These are phyloP conservation scores for Dromiciops gliroides DNA, from an alignment of 2,113 vertebrate species.

Conservation along the genomic window DNA sequence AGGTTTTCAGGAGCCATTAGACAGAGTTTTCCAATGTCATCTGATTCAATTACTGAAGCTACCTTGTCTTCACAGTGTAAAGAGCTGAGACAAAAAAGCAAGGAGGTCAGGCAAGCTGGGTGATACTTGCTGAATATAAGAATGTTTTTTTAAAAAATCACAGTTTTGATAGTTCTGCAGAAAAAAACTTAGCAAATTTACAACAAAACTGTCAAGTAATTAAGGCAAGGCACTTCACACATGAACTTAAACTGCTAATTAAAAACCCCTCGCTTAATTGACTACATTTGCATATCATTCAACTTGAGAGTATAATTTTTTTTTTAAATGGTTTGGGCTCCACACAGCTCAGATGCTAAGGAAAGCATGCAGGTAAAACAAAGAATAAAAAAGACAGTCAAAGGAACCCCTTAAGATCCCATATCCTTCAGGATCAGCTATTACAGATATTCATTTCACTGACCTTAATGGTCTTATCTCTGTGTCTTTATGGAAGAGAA, in stretches of 20 bases:
- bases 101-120: conserved; percentile 74
- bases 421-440: background rate
- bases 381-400: background rate
- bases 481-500: background rate
- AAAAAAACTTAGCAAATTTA: conserved; percentile 87
- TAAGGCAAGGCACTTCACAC: conserved; percentile 89
- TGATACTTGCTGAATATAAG: conserved; percentile 63
- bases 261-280: conserved; percentile 92
- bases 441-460: background rate
- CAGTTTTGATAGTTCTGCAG: conserved; percentile 86
- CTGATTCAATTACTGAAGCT: conserved; percentile 15
- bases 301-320: conserved; percentile 75
- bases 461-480: background rate
- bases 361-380: conserved; percentile 63
- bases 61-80: conserved; percentile 38
- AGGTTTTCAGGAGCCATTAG: conserved; percentile 12
- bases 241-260: conserved; percentile 92
- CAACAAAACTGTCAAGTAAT: conserved; percentile 92
- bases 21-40: conserved; percentile 60
- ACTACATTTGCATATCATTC: conserved; percentile 91
- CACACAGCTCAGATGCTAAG: conserved; percentile 55
- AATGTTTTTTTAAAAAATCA: conserved; percentile 80
- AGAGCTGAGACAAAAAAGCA: conserved; percentile 52
- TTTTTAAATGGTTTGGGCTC: conserved; percentile 78
- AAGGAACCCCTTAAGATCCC: background rate